A percentile compares a stretch with the other conserved stretches of the same genome.
phyloP scores from a whole-genome alignment of 2,797 vertebrate species.

The Okamejei kenojei region DNA sequence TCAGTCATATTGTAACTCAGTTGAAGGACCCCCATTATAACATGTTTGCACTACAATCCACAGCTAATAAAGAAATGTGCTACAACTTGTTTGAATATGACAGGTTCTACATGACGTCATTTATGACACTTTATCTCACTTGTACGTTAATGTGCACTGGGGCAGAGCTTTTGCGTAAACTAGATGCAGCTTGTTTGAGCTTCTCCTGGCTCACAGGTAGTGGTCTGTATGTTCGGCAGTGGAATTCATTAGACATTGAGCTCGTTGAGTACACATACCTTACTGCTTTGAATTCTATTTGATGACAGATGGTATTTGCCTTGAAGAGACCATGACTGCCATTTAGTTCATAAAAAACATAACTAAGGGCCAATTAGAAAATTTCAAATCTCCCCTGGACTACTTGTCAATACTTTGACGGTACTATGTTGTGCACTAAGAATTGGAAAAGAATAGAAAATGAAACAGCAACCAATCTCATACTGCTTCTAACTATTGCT shows the following conservation, averaged over 20 bases:
- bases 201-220: too few relatives aligned
- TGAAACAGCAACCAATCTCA: background rate
- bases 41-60: background rate
- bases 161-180: too few relatives aligned
- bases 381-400: background rate
- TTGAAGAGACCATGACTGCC: slow-evolving; percentile 9
- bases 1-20: background rate
- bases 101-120: background rate
- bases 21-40: background rate
- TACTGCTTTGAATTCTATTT: background rate
- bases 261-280: too few relatives aligned
- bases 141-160: too few relatives aligned
- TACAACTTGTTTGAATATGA: background rate
- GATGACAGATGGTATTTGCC: slow-evolving; percentile 23
- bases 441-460: background rate
- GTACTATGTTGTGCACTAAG: background rate
- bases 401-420: background rate
- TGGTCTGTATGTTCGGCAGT: too few relatives aligned
- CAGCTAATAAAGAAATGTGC: slow-evolving; percentile 15
- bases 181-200: too few relatives aligned
- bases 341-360: background rate
- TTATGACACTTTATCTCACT: too few relatives aligned
- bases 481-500: background rate
- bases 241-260: too few relatives aligned
- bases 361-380: background rate